Percentiles rank a stretch among this genome's conserved stretches.
phyloP scores from a whole-genome alignment of 2,888 invertebrate genomes.

The Branchinecta sandiegonensis region DNA sequence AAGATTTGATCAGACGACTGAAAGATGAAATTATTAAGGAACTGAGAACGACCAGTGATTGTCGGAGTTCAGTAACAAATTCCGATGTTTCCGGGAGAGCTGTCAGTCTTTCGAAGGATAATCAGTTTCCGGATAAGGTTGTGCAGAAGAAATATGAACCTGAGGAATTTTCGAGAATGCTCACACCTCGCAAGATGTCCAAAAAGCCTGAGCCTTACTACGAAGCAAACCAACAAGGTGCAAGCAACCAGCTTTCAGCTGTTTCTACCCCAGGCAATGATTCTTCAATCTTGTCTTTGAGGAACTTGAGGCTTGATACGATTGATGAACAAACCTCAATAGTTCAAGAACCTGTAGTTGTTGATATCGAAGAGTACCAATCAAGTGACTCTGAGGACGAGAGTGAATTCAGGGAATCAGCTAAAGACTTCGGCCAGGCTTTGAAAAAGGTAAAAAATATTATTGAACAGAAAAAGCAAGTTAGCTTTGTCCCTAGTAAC shows the following conservation, averaged over 20 bases:
- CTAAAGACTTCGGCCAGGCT: neutral
- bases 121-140: no score
- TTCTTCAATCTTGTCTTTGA: conserved; percentile 19
- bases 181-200: no score
- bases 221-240: no score
- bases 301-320: conserved; percentile 21
- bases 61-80: no score
- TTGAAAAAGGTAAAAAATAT: conserved; percentile 1
- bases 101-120: no score
- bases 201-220: no score
- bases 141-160: no score
- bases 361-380: neutral
- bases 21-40: conserved; percentile 11
- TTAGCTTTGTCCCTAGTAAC: neutral
- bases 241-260: no score
- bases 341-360: conserved; percentile 5
- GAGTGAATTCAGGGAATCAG: neutral
- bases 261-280: neutral
- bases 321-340: conserved; percentile 22
- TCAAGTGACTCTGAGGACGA: conserved; percentile 4
- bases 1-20: neutral
- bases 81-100: no score
- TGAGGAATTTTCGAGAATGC: no score
- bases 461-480: conserved; percentile 12
- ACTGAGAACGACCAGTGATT: neutral